A percentile compares a stretch with the other conserved stretches of the same genome.
Conservation (phyloP, 2,888 invertebrate species). For the Heliconius ethilla region DNA sequence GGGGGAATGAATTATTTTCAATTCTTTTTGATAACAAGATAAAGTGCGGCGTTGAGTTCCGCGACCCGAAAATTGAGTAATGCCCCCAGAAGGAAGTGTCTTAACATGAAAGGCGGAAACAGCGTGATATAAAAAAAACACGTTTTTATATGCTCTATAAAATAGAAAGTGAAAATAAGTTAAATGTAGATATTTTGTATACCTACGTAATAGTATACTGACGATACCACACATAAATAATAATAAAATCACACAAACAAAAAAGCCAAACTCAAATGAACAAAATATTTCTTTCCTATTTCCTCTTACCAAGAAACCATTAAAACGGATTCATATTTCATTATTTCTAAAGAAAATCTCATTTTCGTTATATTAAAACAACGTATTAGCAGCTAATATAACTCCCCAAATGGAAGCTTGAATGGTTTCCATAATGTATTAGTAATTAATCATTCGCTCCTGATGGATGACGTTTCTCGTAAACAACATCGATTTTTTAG, state of each 20-base stretch:
- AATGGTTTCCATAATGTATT: slow-evolving; percentile 60
- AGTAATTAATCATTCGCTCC: slow-evolving; percentile 57
- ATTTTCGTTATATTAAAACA: slow-evolving; percentile 24
- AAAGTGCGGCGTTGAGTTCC: neutral
- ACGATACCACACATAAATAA: neutral
- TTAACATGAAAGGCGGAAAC: neutral
- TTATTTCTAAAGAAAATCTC: slow-evolving; percentile 18
- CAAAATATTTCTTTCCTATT: neutral
- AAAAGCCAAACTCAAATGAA: slow-evolving; percentile 1
- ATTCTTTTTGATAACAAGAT: neutral
- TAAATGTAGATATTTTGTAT: neutral
- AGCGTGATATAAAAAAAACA: neutral
- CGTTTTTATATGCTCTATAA: too few relatives aligned
- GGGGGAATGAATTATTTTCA: too few relatives aligned
- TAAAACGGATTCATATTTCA: slow-evolving; percentile 14
- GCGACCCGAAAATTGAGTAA: neutral
- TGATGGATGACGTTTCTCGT: slow-evolving; percentile 58
- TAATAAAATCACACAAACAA: neutral
- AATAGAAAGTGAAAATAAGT: too few relatives aligned
- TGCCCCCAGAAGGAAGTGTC: neutral
- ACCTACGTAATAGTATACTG: neutral
- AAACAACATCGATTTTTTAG: slow-evolving; percentile 56
- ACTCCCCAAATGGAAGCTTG: slow-evolving; percentile 14
- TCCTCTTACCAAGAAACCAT: slow-evolving; percentile 3
- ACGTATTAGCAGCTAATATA: slow-evolving; percentile 23